Base-by-base conservation (phyloP, 2,113 vertebrate genomes). In the Tenrec ecaudatus region DNA sequence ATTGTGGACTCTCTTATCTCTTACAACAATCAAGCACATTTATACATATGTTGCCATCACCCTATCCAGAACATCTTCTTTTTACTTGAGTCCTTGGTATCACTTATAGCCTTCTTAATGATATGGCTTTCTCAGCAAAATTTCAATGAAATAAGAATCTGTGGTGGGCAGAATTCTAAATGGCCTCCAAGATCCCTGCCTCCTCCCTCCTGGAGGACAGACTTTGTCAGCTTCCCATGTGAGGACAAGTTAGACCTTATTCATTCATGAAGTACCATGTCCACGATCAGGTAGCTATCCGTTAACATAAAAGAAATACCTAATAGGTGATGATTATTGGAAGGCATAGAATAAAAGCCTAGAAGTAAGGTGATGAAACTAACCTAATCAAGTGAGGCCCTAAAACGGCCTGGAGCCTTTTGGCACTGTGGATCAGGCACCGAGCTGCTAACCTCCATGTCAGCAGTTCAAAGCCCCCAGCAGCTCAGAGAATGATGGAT, bases 161-260 rank as follows among this genome's bases (percentile, higher is more conserved):
- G 14, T 22, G 6, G 38, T 4, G 76, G 68, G 17, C 14, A 83
- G 57, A 90, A 68, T 88, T 68, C 53, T 78, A 81, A 92, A 31
- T 31, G 25, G 16, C 11, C 9, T 66, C 58, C 25, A 82, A 40
- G 0, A 68, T 86, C 82, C n/a, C 53, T 68, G 58, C 0, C 2
- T 1, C n/a, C 53, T 75, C 47, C 0, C 2, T 1, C 31, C 15
- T 53, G 7, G 6, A 6, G 4, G 15, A 22, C 6, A 80, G 1
- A 66, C 4, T 1, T 66, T 38, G 57, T 38, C 73, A 80, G 19
- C 20, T 25, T 79, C 10, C 53, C 75, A 47, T 3, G 83, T 20
- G 19, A 75, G 1, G 47, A 6, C 0, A 92, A 27, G 3, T 5
- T 6, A n/a, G 85, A 47, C 17, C 38, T 62, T 62, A 7, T 43